phyloP scores from a whole-genome alignment of 2,797 vertebrate genomes.

The Fundulus diaphanus region DNA sequence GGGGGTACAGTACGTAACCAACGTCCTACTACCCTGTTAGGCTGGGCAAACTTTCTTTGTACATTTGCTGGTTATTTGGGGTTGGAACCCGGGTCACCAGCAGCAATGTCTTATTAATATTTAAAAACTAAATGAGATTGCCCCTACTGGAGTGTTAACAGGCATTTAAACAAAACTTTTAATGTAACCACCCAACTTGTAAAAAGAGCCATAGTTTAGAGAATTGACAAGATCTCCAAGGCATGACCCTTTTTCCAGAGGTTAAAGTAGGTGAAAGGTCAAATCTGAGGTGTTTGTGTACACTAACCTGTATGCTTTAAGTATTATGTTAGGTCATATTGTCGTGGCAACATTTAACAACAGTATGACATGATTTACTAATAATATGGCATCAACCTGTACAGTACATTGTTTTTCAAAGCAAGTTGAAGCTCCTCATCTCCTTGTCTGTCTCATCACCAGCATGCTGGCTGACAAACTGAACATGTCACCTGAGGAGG shows the following conservation, averaged over 20 bases:
- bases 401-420: not conserved
- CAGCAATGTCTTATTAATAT: not conserved
- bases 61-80: not conserved
- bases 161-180: not conserved
- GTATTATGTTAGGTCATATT: not conserved
- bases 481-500: constrained; percentile 98
- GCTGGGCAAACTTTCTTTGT: no score
- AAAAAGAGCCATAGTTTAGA: not conserved
- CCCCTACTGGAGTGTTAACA: not conserved
- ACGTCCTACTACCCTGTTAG: not conserved
- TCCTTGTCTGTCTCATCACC: not conserved
- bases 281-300: not conserved
- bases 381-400: not conserved
- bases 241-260: not conserved
- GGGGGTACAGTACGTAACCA: no score
- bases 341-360: not conserved
- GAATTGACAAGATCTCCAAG: not conserved
- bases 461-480: constrained; percentile 99
- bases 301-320: not conserved
- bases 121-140: not conserved
- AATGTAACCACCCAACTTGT: not conserved
- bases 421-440: not conserved
- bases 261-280: not conserved
- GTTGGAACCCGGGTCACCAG: not conserved
- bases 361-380: not conserved